A percentile compares a stretch with the other conserved stretches of the same genome.
These are phyloP conservation scores for Ricordea florida DNA, from an alignment of 92 coral and sea anemone genomes.

Conservation along the genomic window DNA sequence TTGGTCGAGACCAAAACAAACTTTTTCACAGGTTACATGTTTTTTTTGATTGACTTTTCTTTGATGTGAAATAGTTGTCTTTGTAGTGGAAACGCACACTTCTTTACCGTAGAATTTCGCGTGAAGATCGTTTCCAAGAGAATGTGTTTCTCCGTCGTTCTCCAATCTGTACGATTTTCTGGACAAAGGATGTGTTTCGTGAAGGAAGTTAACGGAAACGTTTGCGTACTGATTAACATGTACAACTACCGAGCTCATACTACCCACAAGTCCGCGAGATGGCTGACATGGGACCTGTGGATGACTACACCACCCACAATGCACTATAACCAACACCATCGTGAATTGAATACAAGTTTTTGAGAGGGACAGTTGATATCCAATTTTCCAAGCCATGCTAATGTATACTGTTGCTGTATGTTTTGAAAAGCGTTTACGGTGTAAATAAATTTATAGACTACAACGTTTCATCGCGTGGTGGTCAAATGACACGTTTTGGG, in stretches of 20 bases:
- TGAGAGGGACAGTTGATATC: too few relatives aligned
- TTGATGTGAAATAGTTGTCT: conserved; percentile 31
- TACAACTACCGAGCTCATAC: not conserved
- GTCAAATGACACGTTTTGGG: too few relatives aligned
- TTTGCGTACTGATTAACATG: conserved; percentile 8
- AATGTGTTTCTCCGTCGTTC: conserved; percentile 31
- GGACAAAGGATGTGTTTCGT: not conserved
- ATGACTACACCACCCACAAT: too few relatives aligned
- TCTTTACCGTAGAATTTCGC: conserved; percentile 50
- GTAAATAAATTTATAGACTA: too few relatives aligned
- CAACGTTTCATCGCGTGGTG: too few relatives aligned
- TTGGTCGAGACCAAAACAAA: conserved; percentile 34
- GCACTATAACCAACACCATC: too few relatives aligned
- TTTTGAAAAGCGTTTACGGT: too few relatives aligned
- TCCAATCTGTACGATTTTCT: conserved; percentile 9
- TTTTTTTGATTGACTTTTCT: conserved; percentile 39
- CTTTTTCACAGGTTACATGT: conserved; percentile 37
- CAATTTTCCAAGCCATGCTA: conserved; percentile 2
- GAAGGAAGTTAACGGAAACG: conserved; percentile 4
- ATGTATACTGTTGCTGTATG: not conserved
- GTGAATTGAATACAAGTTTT: too few relatives aligned
- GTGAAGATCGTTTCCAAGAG: conserved; percentile 6
- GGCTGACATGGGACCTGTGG: conserved; percentile 22
- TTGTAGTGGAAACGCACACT: conserved; percentile 52
- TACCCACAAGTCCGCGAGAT: conserved; percentile 17